Base-by-base conservation (phyloP, 2,797 vertebrate species). In the Epinephelus malabaricus region DNA sequence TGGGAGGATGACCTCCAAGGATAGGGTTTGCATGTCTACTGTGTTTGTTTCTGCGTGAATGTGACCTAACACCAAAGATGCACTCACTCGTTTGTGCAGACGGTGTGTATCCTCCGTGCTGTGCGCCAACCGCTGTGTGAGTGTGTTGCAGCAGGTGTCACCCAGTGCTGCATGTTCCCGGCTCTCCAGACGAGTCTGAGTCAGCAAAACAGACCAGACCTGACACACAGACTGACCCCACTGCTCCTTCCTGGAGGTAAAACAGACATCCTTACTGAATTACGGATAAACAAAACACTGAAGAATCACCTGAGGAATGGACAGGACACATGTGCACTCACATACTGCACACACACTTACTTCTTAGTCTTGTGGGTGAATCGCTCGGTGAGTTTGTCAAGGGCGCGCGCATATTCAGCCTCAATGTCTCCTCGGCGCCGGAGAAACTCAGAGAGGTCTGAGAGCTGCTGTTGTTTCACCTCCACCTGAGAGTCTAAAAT, bases 381-480 rank as follows among this genome's bases (percentile, higher is more conserved):
- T 54, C 96, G 94, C 78, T 98, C 97, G 0, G 96, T 96, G 84
- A 98, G 95, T 77, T 97, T 97, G 72, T 98, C 97, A 19, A 98
- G 92, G 47, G 97, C 95, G 0, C 97, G 95, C 0, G 97, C 97
- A n/a, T 98, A 98, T 83, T 98, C 97, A 0, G 96, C 92, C 89
- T 98, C 97, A 5, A 98, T 96, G 86, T 98, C 97, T 0, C 97
- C 97, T 0, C 97, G 95, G 1, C 97, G 95, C 27, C 97, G 96
- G 69, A 97, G 94, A 76, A 97, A 98, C 77, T 98, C 97, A 0
- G 96, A 96, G 80, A 98, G 92, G 81, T 98, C 97, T 75, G 97
- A 97, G 73, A 98, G 95, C 91, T 97, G 95, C 86, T 98, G 97
- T 60, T 96, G 94, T 43, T 97, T 97, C 81, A 97, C 94, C 78